These are phyloP conservation scores for Phasianus colchicus DNA, from an alignment of 2,113 vertebrate species.

Conservation along the genomic window DNA sequence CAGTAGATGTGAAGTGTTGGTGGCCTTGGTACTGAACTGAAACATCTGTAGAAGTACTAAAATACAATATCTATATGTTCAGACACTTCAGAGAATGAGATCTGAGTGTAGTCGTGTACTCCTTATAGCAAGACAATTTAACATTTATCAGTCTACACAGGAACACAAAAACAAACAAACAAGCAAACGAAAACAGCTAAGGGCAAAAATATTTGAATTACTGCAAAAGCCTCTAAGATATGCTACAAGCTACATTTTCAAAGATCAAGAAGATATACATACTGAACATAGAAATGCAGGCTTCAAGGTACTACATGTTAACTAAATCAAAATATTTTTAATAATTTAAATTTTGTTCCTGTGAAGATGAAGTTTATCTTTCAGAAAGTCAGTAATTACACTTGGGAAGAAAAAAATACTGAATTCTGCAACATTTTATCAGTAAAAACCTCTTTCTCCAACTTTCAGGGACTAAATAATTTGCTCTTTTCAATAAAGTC, in stretches of 20 bases:
- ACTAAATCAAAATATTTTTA: conserved; percentile 13
- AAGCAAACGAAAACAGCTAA: not conserved
- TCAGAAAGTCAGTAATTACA: not conserved
- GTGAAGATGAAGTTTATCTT: not conserved
- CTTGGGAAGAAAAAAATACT: not conserved
- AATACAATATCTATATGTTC: not conserved
- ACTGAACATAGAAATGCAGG: not conserved
- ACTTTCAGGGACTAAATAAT: not conserved
- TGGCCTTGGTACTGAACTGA: conserved; percentile 59
- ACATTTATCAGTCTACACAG: conserved; percentile 10
- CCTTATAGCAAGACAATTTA: conserved; percentile 40
- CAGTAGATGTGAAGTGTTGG: conserved; percentile 38
- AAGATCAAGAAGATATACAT: not conserved
- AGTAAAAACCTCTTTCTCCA: not conserved
- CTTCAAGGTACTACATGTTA: not conserved
- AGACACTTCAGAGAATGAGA: conserved; percentile 38
- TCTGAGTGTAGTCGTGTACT: not conserved
- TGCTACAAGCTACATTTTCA: not conserved
- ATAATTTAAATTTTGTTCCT: not conserved
- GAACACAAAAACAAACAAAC: not conserved
- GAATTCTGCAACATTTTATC: not conserved
- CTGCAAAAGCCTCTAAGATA: not conserved
- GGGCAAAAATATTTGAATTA: not conserved
- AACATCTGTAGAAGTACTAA: conserved; percentile 64
- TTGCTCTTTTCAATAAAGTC: not conserved